Conservation (phyloP, 2,888 invertebrate genomes). For the Omphaloscelis lunosa region DNA sequence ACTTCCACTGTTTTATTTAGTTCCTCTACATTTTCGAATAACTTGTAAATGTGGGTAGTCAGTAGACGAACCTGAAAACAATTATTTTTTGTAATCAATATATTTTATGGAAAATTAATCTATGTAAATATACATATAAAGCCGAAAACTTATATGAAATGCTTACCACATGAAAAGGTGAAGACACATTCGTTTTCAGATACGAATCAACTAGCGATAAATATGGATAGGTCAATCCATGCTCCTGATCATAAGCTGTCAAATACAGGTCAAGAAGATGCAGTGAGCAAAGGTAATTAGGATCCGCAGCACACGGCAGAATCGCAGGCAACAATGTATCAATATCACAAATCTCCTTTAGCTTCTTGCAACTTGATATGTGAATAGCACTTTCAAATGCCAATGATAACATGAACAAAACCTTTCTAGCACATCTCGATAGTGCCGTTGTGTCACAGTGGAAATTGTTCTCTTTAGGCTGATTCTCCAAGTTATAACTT, state of each 20-base stretch:
- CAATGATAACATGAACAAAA: conserved; percentile 90
- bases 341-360: conserved; percentile 86
- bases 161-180: conserved; percentile 93
- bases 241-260: conserved; percentile 86
- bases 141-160: not conserved
- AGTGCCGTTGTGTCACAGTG: conserved; percentile 78
- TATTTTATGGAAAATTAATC: not conserved
- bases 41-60: conserved; percentile 93
- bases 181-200: conserved; percentile 92
- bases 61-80: conserved; percentile 92
- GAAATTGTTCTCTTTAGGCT: conserved; percentile 75
- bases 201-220: conserved; percentile 87
- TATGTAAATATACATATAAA: not conserved
- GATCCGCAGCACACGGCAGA: conserved; percentile 85
- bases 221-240: conserved; percentile 82
- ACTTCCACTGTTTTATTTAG: conserved; percentile 82
- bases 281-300: conserved; percentile 87
- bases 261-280: conserved; percentile 90
- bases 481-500: conserved; percentile 79
- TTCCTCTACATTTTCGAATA: conserved; percentile 91
- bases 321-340: conserved; percentile 84
- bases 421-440: conserved; percentile 82
- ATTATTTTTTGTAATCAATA: not conserved
- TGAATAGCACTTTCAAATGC: conserved; percentile 91
- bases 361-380: conserved; percentile 86